Evolutionary conservation across 2,888 invertebrate species (phyloP), one percentile per base, ranked within the genome.

Genomic region (Coecobrya sp.): DNA sequence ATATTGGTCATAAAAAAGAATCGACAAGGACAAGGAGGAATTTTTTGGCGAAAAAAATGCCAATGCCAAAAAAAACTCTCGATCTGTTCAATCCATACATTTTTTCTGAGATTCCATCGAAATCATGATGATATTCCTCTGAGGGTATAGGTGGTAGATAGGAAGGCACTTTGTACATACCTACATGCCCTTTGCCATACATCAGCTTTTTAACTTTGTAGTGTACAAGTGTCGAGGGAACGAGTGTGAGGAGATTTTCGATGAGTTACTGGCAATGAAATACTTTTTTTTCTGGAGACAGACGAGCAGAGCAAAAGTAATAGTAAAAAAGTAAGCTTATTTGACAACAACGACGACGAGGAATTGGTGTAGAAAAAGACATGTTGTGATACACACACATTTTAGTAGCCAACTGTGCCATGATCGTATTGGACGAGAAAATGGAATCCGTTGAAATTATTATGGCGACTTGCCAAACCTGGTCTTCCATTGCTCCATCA

Each of bases 241-340:
- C 36, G 68, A n/a, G 68, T 68, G 68, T 70, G 68, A 70, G 68
- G 8, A 30, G 68, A 70, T 19, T 70, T 70, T 36, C 5, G 36
- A 70, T 70, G 30, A 70, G 68, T 30, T 36, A 36, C 68, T 36
- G 36, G 68, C 30, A 70, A 70, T 70, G 68, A 70, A 70, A 70
- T 70, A 70, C 68, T 16, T 16, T 70, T 70, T 70, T 70, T n/a
- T n/a, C n/a, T n/a, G n/a, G n/a, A 36, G 30, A 16, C 30, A 36
- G 3, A 16, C 30, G n/a, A 36, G n/a, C 8, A 27, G 27, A 27
- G 11, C n/a, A 65, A 11, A 27, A n/a, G 13, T 8, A 65, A n/a
- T 19, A 25, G 65, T 19, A 16, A 13, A 65, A 27, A 11, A 22
- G 13, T 19, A 65, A 65, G 65, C 30, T 36, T 30, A 36, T 70